Conservation (phyloP, 2,113 vertebrate species). For the Drymodes brunneopygia region DNA sequence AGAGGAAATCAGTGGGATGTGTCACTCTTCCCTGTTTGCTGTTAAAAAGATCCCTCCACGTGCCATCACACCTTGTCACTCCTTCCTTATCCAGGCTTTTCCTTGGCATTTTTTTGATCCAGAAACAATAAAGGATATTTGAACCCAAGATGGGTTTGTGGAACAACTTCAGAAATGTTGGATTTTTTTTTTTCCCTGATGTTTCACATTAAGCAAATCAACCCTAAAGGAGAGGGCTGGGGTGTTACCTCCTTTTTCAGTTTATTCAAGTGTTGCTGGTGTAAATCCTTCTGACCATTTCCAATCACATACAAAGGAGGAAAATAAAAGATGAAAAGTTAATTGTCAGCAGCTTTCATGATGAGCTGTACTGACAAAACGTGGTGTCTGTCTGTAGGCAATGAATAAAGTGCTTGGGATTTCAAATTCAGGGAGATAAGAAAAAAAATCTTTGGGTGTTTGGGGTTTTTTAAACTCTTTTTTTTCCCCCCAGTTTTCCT, state of each 20-base stretch:
- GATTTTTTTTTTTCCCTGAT: neutral
- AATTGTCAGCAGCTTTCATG: slow-evolving; percentile 2
- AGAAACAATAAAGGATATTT: neutral
- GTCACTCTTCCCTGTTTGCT: neutral
- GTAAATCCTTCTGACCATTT: neutral
- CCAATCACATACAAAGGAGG: neutral
- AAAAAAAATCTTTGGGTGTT: neutral
- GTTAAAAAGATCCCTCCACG: neutral
- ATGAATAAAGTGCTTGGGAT: neutral
- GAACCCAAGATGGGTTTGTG: neutral
- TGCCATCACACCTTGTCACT: neutral
- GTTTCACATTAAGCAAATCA: neutral
- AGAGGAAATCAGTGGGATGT: neutral
- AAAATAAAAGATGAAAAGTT: neutral
- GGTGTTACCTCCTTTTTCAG: neutral
- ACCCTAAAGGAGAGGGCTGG: neutral
- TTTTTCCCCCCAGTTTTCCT: neutral
- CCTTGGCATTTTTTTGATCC: neutral
- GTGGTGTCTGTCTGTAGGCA: neutral
- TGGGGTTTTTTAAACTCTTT: neutral
- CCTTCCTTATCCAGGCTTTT: neutral
- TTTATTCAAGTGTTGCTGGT: neutral
- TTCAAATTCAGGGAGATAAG: neutral
- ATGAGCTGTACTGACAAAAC: neutral
- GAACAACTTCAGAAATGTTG: neutral